phyloP scores from a whole-genome alignment of 2,888 invertebrate genomes.

The Blomia tropicalis region DNA sequence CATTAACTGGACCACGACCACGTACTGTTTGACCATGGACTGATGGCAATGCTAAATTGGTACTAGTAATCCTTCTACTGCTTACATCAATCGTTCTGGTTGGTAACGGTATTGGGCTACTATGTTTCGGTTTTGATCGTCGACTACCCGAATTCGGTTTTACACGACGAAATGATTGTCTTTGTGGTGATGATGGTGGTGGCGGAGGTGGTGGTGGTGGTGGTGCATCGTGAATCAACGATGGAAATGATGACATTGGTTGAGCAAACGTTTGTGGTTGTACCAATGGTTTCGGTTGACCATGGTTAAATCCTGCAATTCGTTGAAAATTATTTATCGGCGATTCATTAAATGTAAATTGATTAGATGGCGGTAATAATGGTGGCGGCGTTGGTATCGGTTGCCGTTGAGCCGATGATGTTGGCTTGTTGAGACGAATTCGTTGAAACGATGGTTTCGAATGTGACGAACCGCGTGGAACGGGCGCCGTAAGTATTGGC shows the following conservation, averaged over 20 bases:
- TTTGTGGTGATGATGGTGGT: not conserved
- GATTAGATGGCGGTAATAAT: not conserved
- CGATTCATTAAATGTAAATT: slow-evolving; percentile 4
- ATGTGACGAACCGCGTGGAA: not conserved
- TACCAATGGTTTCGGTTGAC: not conserved
- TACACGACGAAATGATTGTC: slow-evolving; percentile 5
- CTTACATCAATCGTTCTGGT: not conserved
- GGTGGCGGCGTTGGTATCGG: not conserved
- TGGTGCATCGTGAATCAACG: not conserved
- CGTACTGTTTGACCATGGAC: not conserved
- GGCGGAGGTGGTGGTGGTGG: not conserved
- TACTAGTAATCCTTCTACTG: not conserved
- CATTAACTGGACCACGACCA: slow-evolving; percentile 7
- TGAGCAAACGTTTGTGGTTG: not conserved
- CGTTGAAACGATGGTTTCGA: slow-evolving; percentile 20
- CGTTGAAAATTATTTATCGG: not conserved
- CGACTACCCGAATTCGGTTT: not conserved
- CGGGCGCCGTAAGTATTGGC: slow-evolving; percentile 3
- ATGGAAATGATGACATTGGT: too few species aligned
- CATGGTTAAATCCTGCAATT: not conserved
- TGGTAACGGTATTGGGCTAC: not conserved
- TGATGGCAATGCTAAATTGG: not conserved
- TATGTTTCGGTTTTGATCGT: not conserved
- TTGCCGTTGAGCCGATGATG: not conserved
- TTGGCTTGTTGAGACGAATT: slow-evolving; percentile 14